Evolutionary conservation across 1,140 invertebrate genomes (phyloP).

Genomic region (Agrilus planipennis): DNA sequence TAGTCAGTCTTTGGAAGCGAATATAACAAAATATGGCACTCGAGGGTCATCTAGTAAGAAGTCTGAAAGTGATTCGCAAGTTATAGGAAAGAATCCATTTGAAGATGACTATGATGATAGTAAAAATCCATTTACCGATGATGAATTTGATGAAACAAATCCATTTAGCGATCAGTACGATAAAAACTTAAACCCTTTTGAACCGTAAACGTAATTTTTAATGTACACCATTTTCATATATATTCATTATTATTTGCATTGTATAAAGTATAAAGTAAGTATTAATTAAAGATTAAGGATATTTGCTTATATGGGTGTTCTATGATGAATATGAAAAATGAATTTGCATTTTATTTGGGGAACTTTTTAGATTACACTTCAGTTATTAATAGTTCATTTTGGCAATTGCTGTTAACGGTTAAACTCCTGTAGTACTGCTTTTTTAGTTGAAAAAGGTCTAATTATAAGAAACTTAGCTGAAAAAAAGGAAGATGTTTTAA

Average conservation of each 20-base stretch:
- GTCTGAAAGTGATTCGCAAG: too few relatives aligned
- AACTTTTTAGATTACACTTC: too few relatives aligned
- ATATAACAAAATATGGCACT: slow-evolving; percentile 32
- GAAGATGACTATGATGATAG: slow-evolving; percentile 24
- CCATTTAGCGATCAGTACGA: slow-evolving; percentile 47
- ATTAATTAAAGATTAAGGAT: background rate
- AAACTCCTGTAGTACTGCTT: too few relatives aligned
- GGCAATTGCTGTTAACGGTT: too few relatives aligned
- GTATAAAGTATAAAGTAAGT: background rate
- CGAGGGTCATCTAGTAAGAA: slow-evolving; percentile 13
- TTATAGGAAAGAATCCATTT: slow-evolving; percentile 35
- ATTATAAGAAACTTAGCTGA: too few relatives aligned
- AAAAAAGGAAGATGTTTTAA: too few relatives aligned
- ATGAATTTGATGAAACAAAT: slow-evolving; percentile 42
- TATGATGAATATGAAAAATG: background rate
- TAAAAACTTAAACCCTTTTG: slow-evolving; percentile 16
- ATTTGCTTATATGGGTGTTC: background rate
- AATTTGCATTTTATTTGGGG: slow-evolving; percentile 2
- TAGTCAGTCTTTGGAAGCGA: slow-evolving; percentile 46
- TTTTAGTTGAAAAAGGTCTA: too few relatives aligned
- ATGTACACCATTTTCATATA: background rate
- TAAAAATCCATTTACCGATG: slow-evolving; percentile 31
- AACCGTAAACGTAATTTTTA: background rate
- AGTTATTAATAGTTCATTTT: too few relatives aligned
- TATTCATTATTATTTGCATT: background rate